A percentile compares a stretch with the other conserved stretches of the same genome.
Conservation (phyloP, 2,888 invertebrate genomes). For the Bruchidius siliquastri region DNA sequence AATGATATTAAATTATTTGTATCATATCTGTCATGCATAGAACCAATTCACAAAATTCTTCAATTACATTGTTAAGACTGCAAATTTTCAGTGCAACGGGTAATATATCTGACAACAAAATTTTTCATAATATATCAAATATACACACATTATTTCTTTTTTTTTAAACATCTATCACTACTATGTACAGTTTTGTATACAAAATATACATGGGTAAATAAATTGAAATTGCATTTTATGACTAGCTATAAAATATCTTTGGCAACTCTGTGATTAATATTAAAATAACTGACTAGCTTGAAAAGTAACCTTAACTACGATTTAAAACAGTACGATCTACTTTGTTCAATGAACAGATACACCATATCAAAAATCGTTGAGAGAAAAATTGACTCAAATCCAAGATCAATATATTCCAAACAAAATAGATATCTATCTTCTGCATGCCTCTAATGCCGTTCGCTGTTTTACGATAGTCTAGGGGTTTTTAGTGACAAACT, state of each 20-base stretch:
- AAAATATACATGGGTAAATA: neutral
- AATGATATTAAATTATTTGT: too few relatives aligned
- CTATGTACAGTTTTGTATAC: neutral
- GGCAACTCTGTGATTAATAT: neutral
- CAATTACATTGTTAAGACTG: too few relatives aligned
- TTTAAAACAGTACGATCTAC: neutral
- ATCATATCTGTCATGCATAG: too few relatives aligned
- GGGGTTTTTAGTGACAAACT: too few relatives aligned
- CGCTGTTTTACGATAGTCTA: too few relatives aligned
- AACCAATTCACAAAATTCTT: too few relatives aligned
- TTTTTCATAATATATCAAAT: neutral
- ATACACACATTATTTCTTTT: neutral
- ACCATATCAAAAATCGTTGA: neutral
- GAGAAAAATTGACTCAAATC: neutral
- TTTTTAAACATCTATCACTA: neutral
- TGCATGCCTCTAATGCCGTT: too few relatives aligned
- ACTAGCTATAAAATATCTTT: neutral
- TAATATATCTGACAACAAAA: too few relatives aligned
- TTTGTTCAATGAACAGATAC: neutral
- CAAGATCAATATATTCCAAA: neutral
- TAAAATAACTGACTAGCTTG: neutral
- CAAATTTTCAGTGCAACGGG: too few relatives aligned
- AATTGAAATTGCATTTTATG: neutral
- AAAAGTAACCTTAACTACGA: neutral
- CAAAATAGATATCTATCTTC: neutral